Percentiles rank a stretch among this genome's conserved stretches.
Conservation (phyloP, 1,140 invertebrate genomes). For the Harlomillsia oculata region DNA sequence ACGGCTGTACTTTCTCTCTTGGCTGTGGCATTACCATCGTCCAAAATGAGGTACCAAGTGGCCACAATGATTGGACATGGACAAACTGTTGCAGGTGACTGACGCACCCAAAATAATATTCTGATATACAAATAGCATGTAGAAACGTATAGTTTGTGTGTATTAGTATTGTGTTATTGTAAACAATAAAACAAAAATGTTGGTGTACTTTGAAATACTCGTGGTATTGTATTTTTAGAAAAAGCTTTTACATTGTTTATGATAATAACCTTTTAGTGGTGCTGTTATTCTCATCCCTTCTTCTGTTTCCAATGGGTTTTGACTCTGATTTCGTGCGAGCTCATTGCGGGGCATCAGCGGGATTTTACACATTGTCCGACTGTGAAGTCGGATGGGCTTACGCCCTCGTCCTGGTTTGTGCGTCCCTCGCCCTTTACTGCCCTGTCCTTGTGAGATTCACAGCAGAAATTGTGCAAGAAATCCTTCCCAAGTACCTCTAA, state of each 20-base stretch:
- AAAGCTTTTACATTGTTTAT: too few relatives aligned
- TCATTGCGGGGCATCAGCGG: slow-evolving; percentile 38
- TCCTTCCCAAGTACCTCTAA: slow-evolving; percentile 25
- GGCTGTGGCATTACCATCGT: slow-evolving; percentile 27
- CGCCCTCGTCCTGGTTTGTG: slow-evolving; percentile 42
- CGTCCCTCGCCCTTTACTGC: slow-evolving; percentile 42
- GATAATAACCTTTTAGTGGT: slow-evolving; percentile 33
- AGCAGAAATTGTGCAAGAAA: slow-evolving; percentile 22
- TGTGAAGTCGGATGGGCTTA: slow-evolving; percentile 45
- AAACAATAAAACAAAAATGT: too few relatives aligned
- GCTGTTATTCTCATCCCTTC: slow-evolving; percentile 38
- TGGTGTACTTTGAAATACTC: too few relatives aligned
- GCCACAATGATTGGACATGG: slow-evolving; percentile 29
- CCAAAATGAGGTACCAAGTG: slow-evolving; percentile 18
- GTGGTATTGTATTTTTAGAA: too few relatives aligned
- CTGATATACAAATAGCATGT: not conserved
- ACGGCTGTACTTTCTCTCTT: slow-evolving; percentile 26
- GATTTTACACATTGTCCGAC: slow-evolving; percentile 37
- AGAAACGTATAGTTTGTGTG: not conserved
- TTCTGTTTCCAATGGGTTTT: slow-evolving; percentile 42
- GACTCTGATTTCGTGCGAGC: slow-evolving; percentile 40
- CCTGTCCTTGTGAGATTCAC: slow-evolving; percentile 40
- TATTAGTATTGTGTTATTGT: too few relatives aligned
- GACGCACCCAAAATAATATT: not conserved
- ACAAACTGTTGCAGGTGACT: slow-evolving; percentile 31